Base-by-base conservation (phyloP, 92 coral and sea anemone species). In the Isaurus tuberculatus region DNA sequence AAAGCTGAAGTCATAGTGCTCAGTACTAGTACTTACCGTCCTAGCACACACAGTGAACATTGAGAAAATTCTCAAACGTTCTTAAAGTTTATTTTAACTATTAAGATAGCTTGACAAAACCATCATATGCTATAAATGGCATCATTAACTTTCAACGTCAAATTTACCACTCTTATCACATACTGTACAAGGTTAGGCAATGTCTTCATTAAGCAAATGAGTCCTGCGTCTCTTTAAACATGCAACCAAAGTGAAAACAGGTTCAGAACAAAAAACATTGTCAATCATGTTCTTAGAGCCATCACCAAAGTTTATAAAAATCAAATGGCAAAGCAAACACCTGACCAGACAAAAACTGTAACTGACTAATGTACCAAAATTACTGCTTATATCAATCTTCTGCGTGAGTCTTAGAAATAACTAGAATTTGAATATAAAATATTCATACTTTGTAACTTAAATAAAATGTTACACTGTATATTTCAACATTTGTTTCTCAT, bases 301-400 rank as follows among this genome's bases (percentile, higher is more conserved):
- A 30, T 65, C 27, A 65, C 31, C 43, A n/a, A 29, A 65, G 42
- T 65, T 30, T 65, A 29, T 10, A 65, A 65, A 65, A 65, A 65
- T 65, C 70, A 65, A 65, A 65, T 65, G 70, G 70, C 43, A 65
- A 65, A 65, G 70, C 70, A 65, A 65, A 65, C 42, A 30, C 70
- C 70, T 65, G 70, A 65, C 70, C 70, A 65, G n/a, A 65, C 42
- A 65, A 65, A 30, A 29, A 16, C 42, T 65, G 42, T 28, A 65
- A n/a, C n/a, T 65, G 40, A 30, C 70, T 64, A 36, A 26, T 64
- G 37, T 64, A 64, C 70, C 70, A 64, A 64, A 64, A 64, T 64
- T 64, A 36, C 70, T 61, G 67, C 67, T 61, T 61, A 22, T 61
- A 61, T 61, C 67, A 8, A 61, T 61, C 67, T 20, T 64, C 36